Percentiles rank a stretch among this genome's conserved stretches.
phyloP scores from a whole-genome alignment of 2,888 invertebrate species.

The Caenorhabditis sp. region DNA sequence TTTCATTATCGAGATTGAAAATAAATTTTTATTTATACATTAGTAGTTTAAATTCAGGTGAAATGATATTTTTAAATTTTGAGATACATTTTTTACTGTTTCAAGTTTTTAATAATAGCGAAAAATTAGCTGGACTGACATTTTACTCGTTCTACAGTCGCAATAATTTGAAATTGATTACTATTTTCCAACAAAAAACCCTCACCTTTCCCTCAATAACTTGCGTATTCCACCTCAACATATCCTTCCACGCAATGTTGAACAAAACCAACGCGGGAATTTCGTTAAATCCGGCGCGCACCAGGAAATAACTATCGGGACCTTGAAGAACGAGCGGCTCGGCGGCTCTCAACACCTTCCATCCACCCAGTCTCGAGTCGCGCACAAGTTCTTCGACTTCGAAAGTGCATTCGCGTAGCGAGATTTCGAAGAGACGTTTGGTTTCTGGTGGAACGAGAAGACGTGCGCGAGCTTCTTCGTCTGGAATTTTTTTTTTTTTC shows the following conservation, averaged over 20 bases:
- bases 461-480: conserved; percentile 30
- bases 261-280: conserved; percentile 50
- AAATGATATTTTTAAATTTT: too few species aligned
- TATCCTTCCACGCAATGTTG: conserved; percentile 59
- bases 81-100: too few species aligned
- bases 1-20: too few species aligned
- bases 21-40: too few species aligned
- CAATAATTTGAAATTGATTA: too few species aligned
- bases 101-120: too few species aligned
- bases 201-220: conserved; percentile 49
- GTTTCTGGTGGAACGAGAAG: conserved; percentile 40
- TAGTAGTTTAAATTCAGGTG: too few species aligned
- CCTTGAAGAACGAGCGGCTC: conserved; percentile 40
- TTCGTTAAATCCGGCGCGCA: conserved; percentile 47
- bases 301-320: conserved; percentile 52
- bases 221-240: conserved; percentile 59
- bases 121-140: too few species aligned
- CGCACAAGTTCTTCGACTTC: conserved; percentile 35
- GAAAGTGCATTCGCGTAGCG: conserved; percentile 27
- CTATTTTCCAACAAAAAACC: conserved; percentile 10
- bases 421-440: conserved; percentile 26
- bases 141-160: too few species aligned
- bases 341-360: conserved; percentile 34
- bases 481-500: conserved; percentile 7
- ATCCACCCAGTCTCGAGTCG: conserved; percentile 43